Evolutionary conservation across 2,888 invertebrate species (phyloP), one percentile per base, ranked within the genome.

Genomic region (Oligia latruncula): DNA sequence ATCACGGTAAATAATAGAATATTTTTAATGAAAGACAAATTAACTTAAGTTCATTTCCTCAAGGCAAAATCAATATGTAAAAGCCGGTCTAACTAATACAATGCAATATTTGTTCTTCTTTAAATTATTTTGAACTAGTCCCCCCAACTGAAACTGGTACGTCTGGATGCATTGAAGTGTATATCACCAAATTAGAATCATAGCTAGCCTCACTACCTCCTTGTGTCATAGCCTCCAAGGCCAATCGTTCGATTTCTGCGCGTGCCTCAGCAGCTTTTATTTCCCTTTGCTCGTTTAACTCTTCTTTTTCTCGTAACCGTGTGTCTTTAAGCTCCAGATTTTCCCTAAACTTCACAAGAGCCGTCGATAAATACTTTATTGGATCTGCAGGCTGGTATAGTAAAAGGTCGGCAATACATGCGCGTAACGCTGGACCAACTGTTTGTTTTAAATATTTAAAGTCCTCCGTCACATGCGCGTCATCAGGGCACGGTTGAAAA

Each of bases 381-480:
- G 97, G 97, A 91, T 97, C 97, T 65, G 92, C 90, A 65, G 97
- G 97, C 89, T 96, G 97, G 80, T 92, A 91, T 74, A 96, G 77
- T 82, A 97, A 93, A 68, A 95, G 93, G 77, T 95, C 92, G n/a
- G 95, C 95, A 80, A 97, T 93, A 87, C 95, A 95, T 87, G 92
- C 90, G 13, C 94, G 93, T 80, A 97, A 92, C 43, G 96, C 96
- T 75, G 90, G 90, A 15, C 96, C 97, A 64, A 97, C 94, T 43
- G 91, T 90, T 87, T 91, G 87, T 89, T 95, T 96, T 64, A 97
- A 92, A 91, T 96, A 97, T 82, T 92, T 95, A 87, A 94, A 96
- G 83, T 97, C 97, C 85, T 96, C 96, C 46, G 95, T 95, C 0
- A 96, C 95, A 82, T 95, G 90, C n/a, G 92, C 93, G 83, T 96